Evolutionary conservation across 2,888 invertebrate species (phyloP), one percentile per base, ranked within the genome.

Genomic region (Teleiodes luculella): DNA sequence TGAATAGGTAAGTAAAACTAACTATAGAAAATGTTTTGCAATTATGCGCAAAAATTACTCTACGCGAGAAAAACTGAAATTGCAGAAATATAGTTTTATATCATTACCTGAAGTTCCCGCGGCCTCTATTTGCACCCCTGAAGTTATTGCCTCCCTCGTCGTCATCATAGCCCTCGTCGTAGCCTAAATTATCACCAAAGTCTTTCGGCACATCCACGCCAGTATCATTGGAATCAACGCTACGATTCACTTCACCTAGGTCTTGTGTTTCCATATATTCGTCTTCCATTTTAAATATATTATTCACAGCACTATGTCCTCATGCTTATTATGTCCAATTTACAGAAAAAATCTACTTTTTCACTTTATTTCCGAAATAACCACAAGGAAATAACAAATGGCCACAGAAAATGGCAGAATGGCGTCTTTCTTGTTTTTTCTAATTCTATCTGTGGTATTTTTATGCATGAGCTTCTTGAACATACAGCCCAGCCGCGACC

Each of bases 191-290:
- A 30, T 89, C 90, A 58, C 74, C 76, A 56, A 81, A 86, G 54
- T 86, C 89, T 61, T 87, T 89, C 6, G 74, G 65, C 46, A 63
- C 65, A 62, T 86, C 86, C 52, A 70, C 74, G 47, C 61, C 64
- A 61, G 61, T 69, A 30, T 71, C 69, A 54, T 61, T 66, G 7
- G 62, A 63, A 31, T 81, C 80, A 58, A 60, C 69, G 30, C 55
- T 55, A 6, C 56, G 47, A 28, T 37, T 61, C 58, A 45, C 28
- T 20, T 33, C 59, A 28, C 20, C 68, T 67, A 43, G 56, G 64
- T 86, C 86, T 63, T 83, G 86, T 50, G 77, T 58, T 57, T 86
- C 86, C 74, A 83, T 80, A 65, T 84, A 87, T 63, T 86, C 86
- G 45, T 86, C 86, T 60, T 85, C 87, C 87, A 87, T 87, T 62